Evolutionary conservation across 1,140 invertebrate genomes (phyloP), one percentile per base, ranked within the genome.

Genomic region (Steinernema khuongi): DNA sequence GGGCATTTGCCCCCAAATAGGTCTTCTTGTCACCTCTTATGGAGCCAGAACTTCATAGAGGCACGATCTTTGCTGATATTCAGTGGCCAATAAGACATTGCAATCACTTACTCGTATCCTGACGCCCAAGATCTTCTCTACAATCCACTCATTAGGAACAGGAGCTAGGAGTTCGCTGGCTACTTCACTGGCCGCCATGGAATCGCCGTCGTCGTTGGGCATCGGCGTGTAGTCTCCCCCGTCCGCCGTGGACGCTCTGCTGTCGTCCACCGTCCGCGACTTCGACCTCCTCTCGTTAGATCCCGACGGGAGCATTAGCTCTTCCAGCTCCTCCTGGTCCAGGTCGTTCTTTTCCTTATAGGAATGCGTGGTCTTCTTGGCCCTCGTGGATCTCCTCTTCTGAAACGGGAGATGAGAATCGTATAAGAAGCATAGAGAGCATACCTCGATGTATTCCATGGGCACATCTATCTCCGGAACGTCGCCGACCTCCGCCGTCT

Each of bases 111-210:
- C 79, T 31, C 36, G 67, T 60, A 74, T 75, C 22, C 79, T 29
- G 30, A 76, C 50, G 22, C 79, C 81, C 1, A 81, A 50, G 33
- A 81, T 81, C 72, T 80, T 83, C 60, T 81, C 80, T 26, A 81
- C 80, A 71, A 81, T 19, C 72, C 72, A 73, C 17, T 68, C 30
- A 44, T 26, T 60, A 22, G 50, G 50, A 60, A 60, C 11, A 60
- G 50, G 50, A 7, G 50, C 50, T 7, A 60, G 50, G 26, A 60
- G 50, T 22, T 60, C 50, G 22, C 50, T 60, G 11, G 50, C 11
- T 7, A 60, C 50, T 22, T 60, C 50, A 7, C 14, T n/a, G 26
- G 50, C 14, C 50, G 50, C 50, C 50, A 60, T 60, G 7, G 50
- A 60, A 22, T 60, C 50, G 11, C 50, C 50, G 26, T 60, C 50